Percentiles rank a stretch among this genome's conserved stretches.
Conservation (phyloP, 2,797 vertebrate genomes). For the Poeciliopsis gracilis region DNA sequence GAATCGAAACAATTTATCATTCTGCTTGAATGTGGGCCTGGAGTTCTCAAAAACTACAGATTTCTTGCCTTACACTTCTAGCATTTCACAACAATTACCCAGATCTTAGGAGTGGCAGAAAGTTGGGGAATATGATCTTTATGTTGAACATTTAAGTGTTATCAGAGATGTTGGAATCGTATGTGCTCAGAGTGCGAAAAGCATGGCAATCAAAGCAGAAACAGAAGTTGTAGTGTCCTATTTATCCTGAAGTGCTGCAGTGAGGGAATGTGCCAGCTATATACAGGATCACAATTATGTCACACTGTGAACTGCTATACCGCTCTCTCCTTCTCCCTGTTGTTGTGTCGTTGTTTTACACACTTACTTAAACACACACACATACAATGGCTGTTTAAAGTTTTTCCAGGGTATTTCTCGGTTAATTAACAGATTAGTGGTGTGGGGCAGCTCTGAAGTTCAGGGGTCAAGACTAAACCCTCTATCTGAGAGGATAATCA, state of each 20-base stretch:
- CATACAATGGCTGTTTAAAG: slow-evolving; percentile 68
- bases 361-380: slow-evolving; percentile 51
- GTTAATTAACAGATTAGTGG: slow-evolving; percentile 90
- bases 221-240: slow-evolving; percentile 43
- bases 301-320: slow-evolving; percentile 22
- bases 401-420: slow-evolving; percentile 81
- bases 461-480: slow-evolving; percentile 85
- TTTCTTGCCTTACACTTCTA: not conserved
- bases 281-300: slow-evolving; percentile 30
- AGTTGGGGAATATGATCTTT: not conserved
- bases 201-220: slow-evolving; percentile 37
- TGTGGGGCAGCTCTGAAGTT: slow-evolving; percentile 85
- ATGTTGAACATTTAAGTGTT: not conserved
- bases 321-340: slow-evolving; percentile 26
- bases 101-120: not conserved
- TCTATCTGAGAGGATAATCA: slow-evolving; percentile 79
- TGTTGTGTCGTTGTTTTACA: slow-evolving; percentile 61
- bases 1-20: not conserved
- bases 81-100: not conserved
- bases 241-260: slow-evolving; percentile 46
- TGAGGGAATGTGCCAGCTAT: slow-evolving; percentile 29
- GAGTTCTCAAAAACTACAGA: not conserved
- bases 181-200: slow-evolving; percentile 9
- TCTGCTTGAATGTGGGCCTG: not conserved
- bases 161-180: slow-evolving; percentile 14